Evolutionary conservation across 1,140 invertebrate species (phyloP), one percentile per base, ranked within the genome.

Genomic region (Steinernema feltiae): DNA sequence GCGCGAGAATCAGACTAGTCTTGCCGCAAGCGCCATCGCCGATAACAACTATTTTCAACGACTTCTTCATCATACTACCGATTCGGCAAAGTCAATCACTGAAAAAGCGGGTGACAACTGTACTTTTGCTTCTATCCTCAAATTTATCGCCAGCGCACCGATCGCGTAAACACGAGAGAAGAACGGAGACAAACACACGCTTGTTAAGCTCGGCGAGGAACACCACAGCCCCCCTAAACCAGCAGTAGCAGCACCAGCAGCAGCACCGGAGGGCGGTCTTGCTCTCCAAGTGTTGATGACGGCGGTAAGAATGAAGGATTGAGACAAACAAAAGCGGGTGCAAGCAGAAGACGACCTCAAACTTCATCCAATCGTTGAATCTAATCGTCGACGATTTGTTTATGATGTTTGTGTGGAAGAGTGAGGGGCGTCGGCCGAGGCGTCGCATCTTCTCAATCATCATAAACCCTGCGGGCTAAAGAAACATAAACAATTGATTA

Each of bases 1-100:
- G 78, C 0, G 78, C 76, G 2, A 80, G 21, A 21, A 79, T 79
- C 15, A 88, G 77, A 69, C 86, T 87, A n/a, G 87, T 87, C 77
- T 87, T 87, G 76, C 87, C 87, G 70, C 86, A 87, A 7, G 86
- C 84, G 24, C 85, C 86, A 78, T 87, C 86, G 7, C 86, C 86
- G n/a, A 87, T 85, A 71, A 87, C 85, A 1, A 87, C 86, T n/a
- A 87, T 71, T 74, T 87, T 87, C 17, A 79, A 24, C 3, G 72
- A 31, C 69, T 79, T 79, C 15, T 72, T 72, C 77, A 79, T 78
- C 27, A 63, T 63, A 21, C 53, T 63, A 63, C 53, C 15, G 53
- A 27, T 63, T 41, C 35, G 18, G 12, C 53, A 63, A 63, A 63
- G 7, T 21, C 15, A 63, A 27, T 12, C 12, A n/a, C 53, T 27